These are phyloP conservation scores for Mirounga angustirostris DNA, from an alignment of 2,113 vertebrate species.

Conservation along the genomic window DNA sequence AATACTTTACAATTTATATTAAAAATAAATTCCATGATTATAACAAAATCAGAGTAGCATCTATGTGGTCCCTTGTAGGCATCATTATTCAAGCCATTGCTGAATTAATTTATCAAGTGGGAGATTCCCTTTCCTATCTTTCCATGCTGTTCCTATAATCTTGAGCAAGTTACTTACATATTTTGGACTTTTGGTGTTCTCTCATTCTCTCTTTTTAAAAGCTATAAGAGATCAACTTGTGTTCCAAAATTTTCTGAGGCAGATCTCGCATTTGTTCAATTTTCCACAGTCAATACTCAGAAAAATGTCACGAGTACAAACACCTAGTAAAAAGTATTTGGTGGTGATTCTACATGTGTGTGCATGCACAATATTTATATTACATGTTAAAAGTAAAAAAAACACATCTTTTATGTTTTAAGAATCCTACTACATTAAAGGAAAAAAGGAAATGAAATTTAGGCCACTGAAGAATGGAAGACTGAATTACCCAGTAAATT, in stretches of 20 bases:
- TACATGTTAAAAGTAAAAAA: constrained; percentile 15
- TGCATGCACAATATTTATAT: neutral
- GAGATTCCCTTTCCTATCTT: neutral
- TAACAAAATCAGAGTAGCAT: constrained; percentile 4
- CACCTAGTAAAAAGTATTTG: neutral
- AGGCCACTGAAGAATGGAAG: constrained; percentile 12
- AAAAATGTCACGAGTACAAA: neutral
- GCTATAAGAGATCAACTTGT: neutral
- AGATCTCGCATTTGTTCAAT: neutral
- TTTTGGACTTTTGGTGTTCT: neutral
- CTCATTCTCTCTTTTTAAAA: neutral
- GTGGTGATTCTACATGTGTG: neutral
- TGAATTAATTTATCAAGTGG: neutral
- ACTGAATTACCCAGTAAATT: constrained; percentile 11
- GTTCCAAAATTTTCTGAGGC: neutral
- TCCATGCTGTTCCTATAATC: neutral
- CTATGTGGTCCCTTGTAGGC: neutral
- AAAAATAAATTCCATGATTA: neutral
- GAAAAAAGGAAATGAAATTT: constrained; percentile 9
- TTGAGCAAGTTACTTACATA: neutral
- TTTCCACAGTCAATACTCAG: neutral
- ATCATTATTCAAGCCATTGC: neutral
- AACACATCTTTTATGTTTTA: neutral
- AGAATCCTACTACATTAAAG: neutral
- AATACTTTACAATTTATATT: neutral